A percentile compares a stretch with the other conserved stretches of the same genome.
phyloP scores from a whole-genome alignment of 1,140 invertebrate species.

The Leptopilina boulardi region DNA sequence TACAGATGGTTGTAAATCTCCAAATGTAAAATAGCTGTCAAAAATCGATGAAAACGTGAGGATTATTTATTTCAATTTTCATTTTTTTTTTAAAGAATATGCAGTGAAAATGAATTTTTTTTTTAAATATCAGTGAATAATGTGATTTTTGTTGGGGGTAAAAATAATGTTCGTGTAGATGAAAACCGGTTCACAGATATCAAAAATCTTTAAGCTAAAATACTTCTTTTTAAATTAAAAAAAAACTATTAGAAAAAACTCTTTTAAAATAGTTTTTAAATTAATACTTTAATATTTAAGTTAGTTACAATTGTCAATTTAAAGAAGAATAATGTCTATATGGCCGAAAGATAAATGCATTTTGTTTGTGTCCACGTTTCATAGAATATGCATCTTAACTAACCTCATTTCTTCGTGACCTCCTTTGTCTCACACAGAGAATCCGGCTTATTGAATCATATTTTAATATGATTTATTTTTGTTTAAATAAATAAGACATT shows the following conservation, averaged over 20 bases:
- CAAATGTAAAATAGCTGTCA: background rate
- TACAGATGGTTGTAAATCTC: too few relatives aligned
- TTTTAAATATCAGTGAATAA: background rate
- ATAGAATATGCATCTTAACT: background rate
- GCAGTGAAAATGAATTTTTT: background rate
- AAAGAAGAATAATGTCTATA: background rate
- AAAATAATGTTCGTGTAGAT: background rate
- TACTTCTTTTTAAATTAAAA: background rate
- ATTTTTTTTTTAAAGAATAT: background rate
- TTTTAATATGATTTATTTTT: background rate
- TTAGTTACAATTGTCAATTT: background rate
- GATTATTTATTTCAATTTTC: background rate
- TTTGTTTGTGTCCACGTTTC: conserved; percentile 16
- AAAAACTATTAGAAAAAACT: background rate
- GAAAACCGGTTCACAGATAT: background rate
- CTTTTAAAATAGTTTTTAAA: background rate
- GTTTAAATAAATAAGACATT: background rate
- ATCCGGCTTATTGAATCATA: background rate
- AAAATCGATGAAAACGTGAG: background rate
- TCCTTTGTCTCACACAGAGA: conserved; percentile 2
- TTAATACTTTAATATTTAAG: background rate
- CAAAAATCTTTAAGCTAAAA: background rate
- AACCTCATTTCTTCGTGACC: conserved; percentile 4
- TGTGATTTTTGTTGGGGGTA: background rate
- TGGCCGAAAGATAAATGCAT: background rate